A percentile compares a stretch with the other conserved stretches of the same genome.
Evolutionary conservation across 2,113 vertebrate species (phyloP).

Genomic region (Serinus canaria): DNA sequence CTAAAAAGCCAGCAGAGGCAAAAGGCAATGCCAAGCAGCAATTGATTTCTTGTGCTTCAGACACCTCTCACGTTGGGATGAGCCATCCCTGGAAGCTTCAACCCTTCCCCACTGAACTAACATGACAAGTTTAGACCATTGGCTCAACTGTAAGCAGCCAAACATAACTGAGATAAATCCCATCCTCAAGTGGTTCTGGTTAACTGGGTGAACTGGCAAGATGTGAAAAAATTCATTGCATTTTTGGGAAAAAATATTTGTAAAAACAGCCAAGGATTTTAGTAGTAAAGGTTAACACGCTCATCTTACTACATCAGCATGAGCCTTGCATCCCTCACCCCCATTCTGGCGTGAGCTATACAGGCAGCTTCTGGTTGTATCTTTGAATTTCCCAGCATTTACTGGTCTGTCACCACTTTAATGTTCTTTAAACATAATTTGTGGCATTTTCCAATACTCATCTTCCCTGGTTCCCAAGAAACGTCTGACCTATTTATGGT

Average conservation of each 20-base stretch:
- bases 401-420: slow-evolving; percentile 68
- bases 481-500: slow-evolving; percentile 64
- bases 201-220: slow-evolving; percentile 19
- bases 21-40: not conserved
- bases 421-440: slow-evolving; percentile 63
- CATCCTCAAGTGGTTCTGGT: not conserved
- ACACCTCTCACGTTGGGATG: not conserved
- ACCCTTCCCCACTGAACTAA: not conserved
- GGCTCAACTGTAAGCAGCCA: not conserved
- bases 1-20: not conserved
- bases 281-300: slow-evolving; percentile 3
- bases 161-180: not conserved
- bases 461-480: slow-evolving; percentile 66
- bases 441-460: slow-evolving; percentile 68
- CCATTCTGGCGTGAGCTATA: not conserved
- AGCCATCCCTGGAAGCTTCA: not conserved
- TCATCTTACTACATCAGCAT: not conserved
- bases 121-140: not conserved
- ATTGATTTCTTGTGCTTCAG: not conserved
- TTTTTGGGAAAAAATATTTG: slow-evolving; percentile 3
- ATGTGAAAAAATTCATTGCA: not conserved
- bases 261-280: slow-evolving; percentile 16
- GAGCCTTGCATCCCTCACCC: not conserved
- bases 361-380: slow-evolving; percentile 26
- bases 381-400: slow-evolving; percentile 53